Conservation (phyloP, 2,888 invertebrate genomes). For the Amitus sp. region DNA sequence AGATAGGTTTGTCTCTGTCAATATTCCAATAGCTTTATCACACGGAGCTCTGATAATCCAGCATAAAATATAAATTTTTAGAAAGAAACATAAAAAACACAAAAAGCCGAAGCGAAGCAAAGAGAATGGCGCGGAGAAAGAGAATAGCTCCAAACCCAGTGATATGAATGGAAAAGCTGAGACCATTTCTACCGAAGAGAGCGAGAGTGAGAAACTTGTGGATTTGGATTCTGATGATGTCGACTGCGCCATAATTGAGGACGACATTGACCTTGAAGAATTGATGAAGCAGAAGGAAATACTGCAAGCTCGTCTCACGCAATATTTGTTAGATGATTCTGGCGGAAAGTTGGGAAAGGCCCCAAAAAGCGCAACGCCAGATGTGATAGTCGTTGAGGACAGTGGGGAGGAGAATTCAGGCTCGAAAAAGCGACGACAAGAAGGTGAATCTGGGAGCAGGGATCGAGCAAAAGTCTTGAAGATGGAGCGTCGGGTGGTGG, state of each 20-base stretch:
- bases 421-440: slow-evolving; percentile 64
- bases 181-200: slow-evolving; percentile 58
- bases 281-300: slow-evolving; percentile 85
- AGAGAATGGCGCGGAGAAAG: slow-evolving; percentile 55
- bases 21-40: background rate
- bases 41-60: no score
- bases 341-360: slow-evolving; percentile 66
- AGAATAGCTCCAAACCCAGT: slow-evolving; percentile 48
- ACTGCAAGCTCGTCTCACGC: slow-evolving; percentile 81
- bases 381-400: slow-evolving; percentile 74
- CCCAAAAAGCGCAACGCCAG: slow-evolving; percentile 67
- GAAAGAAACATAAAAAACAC: slow-evolving; percentile 63
- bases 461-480: slow-evolving; percentile 55
- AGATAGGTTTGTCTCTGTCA: slow-evolving; percentile 47
- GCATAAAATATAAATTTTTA: slow-evolving; percentile 21
- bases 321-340: slow-evolving; percentile 77
- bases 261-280: slow-evolving; percentile 88
- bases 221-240: slow-evolving; percentile 69
- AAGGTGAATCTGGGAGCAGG: slow-evolving; percentile 57
- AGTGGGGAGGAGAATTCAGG: slow-evolving; percentile 69
- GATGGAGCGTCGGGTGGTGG: slow-evolving; percentile 58
- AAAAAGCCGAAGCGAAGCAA: slow-evolving; percentile 55
- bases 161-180: slow-evolving; percentile 58
- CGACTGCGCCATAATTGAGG: slow-evolving; percentile 79
- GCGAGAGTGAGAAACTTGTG: slow-evolving; percentile 62